Percentiles rank a stretch among this genome's conserved stretches.
Conservation (phyloP, 2,797 vertebrate genomes). For the Centroberyx gerrardi region DNA sequence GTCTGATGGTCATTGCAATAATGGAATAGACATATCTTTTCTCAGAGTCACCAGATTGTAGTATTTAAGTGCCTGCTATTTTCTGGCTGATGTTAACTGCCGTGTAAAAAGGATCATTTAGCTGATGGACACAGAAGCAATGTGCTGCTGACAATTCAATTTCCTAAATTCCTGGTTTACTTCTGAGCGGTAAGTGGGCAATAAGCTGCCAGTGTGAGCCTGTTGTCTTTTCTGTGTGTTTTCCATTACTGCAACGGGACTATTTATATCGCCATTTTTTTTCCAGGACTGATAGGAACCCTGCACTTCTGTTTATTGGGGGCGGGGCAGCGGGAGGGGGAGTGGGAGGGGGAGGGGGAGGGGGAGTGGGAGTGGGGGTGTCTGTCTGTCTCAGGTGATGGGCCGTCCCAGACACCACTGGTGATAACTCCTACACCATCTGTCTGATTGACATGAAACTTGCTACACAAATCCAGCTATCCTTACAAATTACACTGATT, state of each 20-base stretch:
- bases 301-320: too few relatives aligned
- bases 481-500: too few relatives aligned
- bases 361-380: too few relatives aligned
- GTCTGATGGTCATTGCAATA: slow-evolving; percentile 35
- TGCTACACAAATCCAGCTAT: too few relatives aligned
- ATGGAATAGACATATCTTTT: slow-evolving; percentile 61
- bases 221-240: neutral
- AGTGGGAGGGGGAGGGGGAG: too few relatives aligned
- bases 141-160: slow-evolving; percentile 39
- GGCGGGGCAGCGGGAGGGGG: too few relatives aligned
- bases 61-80: slow-evolving; percentile 51
- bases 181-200: slow-evolving; percentile 7
- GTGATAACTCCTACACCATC: too few relatives aligned
- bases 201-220: neutral
- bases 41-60: slow-evolving; percentile 38
- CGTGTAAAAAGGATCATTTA: slow-evolving; percentile 50
- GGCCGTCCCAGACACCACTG: too few relatives aligned
- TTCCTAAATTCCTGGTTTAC: neutral
- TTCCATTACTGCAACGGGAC: neutral
- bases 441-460: too few relatives aligned
- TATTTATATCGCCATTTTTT: too few relatives aligned
- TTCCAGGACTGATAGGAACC: too few relatives aligned
- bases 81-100: slow-evolving; percentile 41
- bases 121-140: slow-evolving; percentile 35
- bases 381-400: too few relatives aligned